phyloP scores from a whole-genome alignment of 2,797 vertebrate genomes.

The Staurois parvus region DNA sequence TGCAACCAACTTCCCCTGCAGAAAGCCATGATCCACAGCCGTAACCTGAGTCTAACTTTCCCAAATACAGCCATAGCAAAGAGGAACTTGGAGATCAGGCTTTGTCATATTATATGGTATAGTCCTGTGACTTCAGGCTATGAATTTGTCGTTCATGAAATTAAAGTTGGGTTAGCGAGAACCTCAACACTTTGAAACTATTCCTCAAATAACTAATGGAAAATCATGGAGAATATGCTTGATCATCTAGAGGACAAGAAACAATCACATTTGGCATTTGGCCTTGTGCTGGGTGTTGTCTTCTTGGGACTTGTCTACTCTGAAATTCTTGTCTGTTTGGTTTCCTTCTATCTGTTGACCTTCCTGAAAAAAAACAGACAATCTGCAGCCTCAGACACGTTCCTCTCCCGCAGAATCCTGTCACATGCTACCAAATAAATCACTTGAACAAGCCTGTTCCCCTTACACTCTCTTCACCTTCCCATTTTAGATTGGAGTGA shows the following conservation, averaged over 20 bases:
- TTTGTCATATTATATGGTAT: too few species aligned
- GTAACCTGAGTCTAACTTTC: too few species aligned
- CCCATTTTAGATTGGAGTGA: background rate
- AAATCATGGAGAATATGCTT: background rate
- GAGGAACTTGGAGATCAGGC: too few species aligned
- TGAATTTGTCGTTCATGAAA: too few species aligned
- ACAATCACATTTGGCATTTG: background rate
- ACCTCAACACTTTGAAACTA: too few species aligned
- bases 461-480: background rate
- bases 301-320: background rate
- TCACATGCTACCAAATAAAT: conserved; percentile 25
- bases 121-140: too few species aligned
- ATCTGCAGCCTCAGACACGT: conserved; percentile 18
- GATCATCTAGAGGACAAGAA: background rate
- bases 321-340: conserved; percentile 44
- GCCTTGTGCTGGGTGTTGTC: conserved; percentile 25
- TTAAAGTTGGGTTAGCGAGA: too few species aligned
- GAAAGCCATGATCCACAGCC: too few species aligned
- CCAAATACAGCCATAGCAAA: too few species aligned
- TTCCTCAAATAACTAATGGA: too few species aligned
- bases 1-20: too few species aligned
- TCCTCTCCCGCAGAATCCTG: conserved; percentile 11
- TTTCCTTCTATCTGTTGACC: conserved; percentile 38
- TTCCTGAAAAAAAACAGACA: conserved; percentile 42
- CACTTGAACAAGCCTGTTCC: background rate